A percentile compares a stretch with the other conserved stretches of the same genome.
phyloP scores from a whole-genome alignment of 1,140 invertebrate genomes.

The Gyrodactylus bullatarudis region DNA sequence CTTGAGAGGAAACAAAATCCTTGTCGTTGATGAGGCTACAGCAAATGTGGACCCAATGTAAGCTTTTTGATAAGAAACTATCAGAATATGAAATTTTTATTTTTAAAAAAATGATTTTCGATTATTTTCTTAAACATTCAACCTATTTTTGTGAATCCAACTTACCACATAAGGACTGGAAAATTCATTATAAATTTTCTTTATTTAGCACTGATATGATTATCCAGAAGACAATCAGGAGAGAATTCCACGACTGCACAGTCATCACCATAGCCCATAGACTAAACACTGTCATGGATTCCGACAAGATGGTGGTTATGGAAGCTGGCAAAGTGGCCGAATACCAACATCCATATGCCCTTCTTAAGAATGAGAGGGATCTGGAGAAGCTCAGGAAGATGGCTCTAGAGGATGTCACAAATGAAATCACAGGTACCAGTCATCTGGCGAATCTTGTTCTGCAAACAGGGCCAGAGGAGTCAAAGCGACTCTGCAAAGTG shows the following conservation, averaged over 20 bases:
- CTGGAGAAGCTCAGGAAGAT: not conserved
- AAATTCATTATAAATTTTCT: not conserved
- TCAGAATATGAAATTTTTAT: too few species aligned
- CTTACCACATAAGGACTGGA: too few species aligned
- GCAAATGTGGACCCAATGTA: conserved; percentile 17
- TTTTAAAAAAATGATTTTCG: not conserved
- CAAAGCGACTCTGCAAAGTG: not conserved
- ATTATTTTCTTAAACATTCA: too few species aligned
- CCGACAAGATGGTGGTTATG: conserved; percentile 11
- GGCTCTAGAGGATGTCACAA: not conserved
- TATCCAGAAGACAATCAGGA: conserved; percentile 19
- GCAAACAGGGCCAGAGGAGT: not conserved
- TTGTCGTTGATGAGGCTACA: conserved; percentile 32
- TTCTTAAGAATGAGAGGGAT: not conserved
- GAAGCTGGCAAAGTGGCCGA: not conserved
- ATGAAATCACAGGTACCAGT: not conserved
- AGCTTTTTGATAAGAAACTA: too few species aligned
- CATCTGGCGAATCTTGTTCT: not conserved
- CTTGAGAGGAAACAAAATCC: conserved; percentile 30
- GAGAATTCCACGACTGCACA: conserved; percentile 18
- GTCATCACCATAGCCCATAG: conserved; percentile 23
- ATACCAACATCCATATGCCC: not conserved
- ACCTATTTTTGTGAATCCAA: too few species aligned
- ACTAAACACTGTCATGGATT: conserved; percentile 23
- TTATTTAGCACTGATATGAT: conserved; percentile 18